Conservation (phyloP, 2,888 invertebrate species). For the Sarcophaga caerulescens region DNA sequence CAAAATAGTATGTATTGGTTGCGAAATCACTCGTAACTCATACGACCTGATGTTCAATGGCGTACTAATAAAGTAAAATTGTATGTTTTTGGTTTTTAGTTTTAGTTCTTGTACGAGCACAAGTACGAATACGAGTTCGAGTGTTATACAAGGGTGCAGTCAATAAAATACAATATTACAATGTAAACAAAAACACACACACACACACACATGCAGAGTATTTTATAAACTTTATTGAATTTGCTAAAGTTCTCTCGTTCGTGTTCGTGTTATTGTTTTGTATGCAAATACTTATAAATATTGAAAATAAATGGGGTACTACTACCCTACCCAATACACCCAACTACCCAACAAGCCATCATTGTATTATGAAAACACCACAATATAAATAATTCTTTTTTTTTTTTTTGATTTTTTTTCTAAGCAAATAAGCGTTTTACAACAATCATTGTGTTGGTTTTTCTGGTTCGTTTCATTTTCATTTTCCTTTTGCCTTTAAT, state of each 20-base stretch:
- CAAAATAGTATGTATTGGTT: neutral
- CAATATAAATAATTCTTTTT: conserved; percentile 5
- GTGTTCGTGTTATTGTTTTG: neutral
- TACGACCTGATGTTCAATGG: conserved; percentile 56
- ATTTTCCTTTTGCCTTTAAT: conserved; percentile 17
- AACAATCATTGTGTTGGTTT: neutral
- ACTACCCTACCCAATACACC: too few species aligned
- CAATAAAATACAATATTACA: conserved; percentile 18
- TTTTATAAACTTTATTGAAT: neutral
- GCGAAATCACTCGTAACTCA: neutral
- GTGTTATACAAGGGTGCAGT: conserved; percentile 47
- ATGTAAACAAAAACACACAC: neutral
- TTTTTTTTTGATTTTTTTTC: neutral
- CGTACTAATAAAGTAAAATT: neutral
- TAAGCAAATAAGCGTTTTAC: conserved; percentile 27
- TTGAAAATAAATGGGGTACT: too few species aligned
- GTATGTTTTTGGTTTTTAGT: neutral
- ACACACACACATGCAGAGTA: neutral
- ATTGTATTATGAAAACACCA: neutral
- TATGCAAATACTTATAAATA: neutral
- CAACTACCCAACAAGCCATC: too few species aligned
- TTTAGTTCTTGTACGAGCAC: neutral
- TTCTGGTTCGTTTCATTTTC: too few species aligned
- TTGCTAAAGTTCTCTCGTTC: neutral
- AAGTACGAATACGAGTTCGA: neutral